Evolutionary conservation across 2,888 invertebrate species (phyloP).

Genomic region (Drosophila percnosoma): DNA sequence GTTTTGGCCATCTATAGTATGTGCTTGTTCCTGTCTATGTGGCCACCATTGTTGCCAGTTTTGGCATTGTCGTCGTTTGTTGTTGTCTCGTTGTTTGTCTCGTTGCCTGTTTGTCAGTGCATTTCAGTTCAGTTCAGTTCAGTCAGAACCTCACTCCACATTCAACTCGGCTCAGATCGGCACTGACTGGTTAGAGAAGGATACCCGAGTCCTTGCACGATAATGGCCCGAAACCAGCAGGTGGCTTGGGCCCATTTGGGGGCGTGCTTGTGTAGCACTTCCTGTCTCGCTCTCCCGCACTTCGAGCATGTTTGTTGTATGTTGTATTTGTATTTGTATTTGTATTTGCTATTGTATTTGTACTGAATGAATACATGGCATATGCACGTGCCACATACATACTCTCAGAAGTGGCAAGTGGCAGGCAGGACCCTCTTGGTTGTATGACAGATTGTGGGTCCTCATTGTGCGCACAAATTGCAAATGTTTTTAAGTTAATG

Average conservation of each 20-base stretch:
- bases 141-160: conserved; percentile 46
- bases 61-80: conserved; percentile 57
- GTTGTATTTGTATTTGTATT: conserved; percentile 13
- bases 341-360: conserved; percentile 18
- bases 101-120: conserved; percentile 68
- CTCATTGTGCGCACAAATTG: conserved; percentile 69
- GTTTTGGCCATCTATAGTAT: conserved; percentile 40
- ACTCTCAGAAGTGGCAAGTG: conserved; percentile 58
- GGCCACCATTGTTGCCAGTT: conserved; percentile 66
- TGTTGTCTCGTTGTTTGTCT: conserved; percentile 50
- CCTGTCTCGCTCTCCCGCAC: conserved; percentile 39
- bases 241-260: conserved; percentile 64
- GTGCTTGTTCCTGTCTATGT: conserved; percentile 48
- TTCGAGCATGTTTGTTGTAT: conserved; percentile 16
- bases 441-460: conserved; percentile 31
- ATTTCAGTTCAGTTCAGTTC: conserved; percentile 49
- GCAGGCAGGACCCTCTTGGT: conserved; percentile 30
- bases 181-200: conserved; percentile 28
- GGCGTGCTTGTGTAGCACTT: conserved; percentile 58
- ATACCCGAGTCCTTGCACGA: conserved; percentile 51
- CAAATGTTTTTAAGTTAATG: conserved; percentile 80
- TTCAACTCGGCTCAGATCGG: conserved; percentile 13
- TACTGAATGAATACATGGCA: conserved; percentile 28
- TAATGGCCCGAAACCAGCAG: conserved; percentile 72
- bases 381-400: conserved; percentile 59